Evolutionary conservation across 2,888 invertebrate species (phyloP).

Genomic region (Heliconius cydno): DNA sequence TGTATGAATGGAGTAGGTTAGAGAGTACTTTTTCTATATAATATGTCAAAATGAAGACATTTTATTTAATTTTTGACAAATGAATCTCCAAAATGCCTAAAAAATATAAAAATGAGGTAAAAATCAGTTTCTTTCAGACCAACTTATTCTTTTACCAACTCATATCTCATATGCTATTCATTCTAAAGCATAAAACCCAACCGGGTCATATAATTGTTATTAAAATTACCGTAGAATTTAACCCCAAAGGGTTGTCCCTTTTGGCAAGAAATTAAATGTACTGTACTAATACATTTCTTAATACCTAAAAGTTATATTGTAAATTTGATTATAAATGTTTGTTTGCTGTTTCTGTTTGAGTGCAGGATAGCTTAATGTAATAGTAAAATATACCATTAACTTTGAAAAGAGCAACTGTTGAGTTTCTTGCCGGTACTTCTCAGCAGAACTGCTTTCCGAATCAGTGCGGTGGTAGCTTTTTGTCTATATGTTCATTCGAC

Average conservation of each 20-base stretch:
- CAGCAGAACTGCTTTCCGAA: too few relatives aligned
- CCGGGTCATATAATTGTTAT: not conserved
- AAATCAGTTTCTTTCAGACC: not conserved
- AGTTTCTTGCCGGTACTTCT: too few relatives aligned
- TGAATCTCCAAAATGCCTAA: not conserved
- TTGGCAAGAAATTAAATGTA: not conserved
- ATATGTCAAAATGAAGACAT: too few relatives aligned
- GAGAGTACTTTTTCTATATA: too few relatives aligned
- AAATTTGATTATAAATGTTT: not conserved
- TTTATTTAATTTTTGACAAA: too few relatives aligned
- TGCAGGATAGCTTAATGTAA: too few relatives aligned
- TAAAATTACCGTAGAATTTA: constrained; percentile 6
- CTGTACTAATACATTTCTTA: not conserved
- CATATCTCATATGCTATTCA: not conserved
- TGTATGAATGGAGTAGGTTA: too few relatives aligned
- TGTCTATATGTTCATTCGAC: too few relatives aligned
- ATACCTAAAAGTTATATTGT: not conserved
- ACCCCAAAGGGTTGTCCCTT: constrained; percentile 4
- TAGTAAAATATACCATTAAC: too few relatives aligned
- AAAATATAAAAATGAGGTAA: not conserved
- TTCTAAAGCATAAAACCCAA: not conserved
- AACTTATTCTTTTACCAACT: not conserved
- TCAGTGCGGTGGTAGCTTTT: too few relatives aligned
- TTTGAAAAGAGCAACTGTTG: too few relatives aligned
- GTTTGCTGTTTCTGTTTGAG: not conserved